Evolutionary conservation across 2,888 invertebrate species (phyloP), one percentile per base, ranked within the genome.

Genomic region (Epinotia nisella): DNA sequence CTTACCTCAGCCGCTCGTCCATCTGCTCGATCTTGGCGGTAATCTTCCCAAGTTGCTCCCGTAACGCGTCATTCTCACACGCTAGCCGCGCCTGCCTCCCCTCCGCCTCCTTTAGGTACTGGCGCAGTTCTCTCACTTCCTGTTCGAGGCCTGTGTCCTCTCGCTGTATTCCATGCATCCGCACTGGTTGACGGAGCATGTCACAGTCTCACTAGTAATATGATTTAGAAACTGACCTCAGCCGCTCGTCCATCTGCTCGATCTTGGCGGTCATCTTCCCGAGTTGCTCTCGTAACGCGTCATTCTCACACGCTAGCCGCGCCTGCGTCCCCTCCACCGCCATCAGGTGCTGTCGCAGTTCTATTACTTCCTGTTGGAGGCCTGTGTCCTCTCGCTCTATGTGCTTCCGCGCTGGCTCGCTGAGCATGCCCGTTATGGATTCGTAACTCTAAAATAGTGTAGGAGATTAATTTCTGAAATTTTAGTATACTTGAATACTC

Each of bases 241-340:
- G 78, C 81, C 88, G 90, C 80, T 79, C 82, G 82, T 92, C 92
- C 76, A 93, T 84, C 76, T 88, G 87, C 62, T 87, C 87, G 15
- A 93, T 86, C 77, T 86, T 91, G 1, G 76, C 73, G 77, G 83
- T 85, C 90, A 92, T 88, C 51, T 80, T 87, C 76, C 81, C 84
- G 81, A 93, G 82, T 73, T 85, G 84, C 13, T 90, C 85, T 51
- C 85, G 87, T 39, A 93, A 79, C 0, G 76, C 75, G 58, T 86
- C 83, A 62, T 92, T 93, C 76, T 93, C 91, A 53, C 81, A 82
- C 1, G 83, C 80, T 35, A 92, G 77, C 53, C 80, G 82, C 15
- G 80, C 75, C 53, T 92, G 90, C 70, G 85, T 89, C 29, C 82
- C 80, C 49, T 86, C 85, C 7, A 93, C 82, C 75, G 89, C 85